Evolutionary conservation across 2,113 vertebrate genomes (phyloP), one percentile per base, ranked within the genome.

Genomic region (Percopsis transmontana): DNA sequence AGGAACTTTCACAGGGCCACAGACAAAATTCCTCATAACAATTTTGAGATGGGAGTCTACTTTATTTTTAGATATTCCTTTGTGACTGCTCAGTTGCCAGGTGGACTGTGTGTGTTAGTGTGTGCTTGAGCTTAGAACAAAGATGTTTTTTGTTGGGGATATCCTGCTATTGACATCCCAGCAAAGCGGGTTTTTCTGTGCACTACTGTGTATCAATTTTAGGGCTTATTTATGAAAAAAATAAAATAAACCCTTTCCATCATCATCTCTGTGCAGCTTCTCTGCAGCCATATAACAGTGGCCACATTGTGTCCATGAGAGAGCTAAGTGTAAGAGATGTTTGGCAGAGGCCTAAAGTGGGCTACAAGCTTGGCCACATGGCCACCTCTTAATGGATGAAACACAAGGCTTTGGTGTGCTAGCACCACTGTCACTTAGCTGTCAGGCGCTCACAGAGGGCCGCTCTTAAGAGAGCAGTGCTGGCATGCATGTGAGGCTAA

Each of bases 361-460:
- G 27, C 1, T 33, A 44, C 21, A 59, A 21, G 73, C 47, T 70
- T 19, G 15, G 64, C 66, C 68, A 77, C 70, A 74, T 56, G 59
- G 77, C 77, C 70, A 58, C 70, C 71, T 77, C 76, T 70, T 87
- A 82, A 86, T 83, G 76, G 68, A 74, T 61, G 78, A 82, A 90
- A 88, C 81, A 74, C 64, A 78, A 80, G 84, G 62, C 80, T 85
- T 80, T 84, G 81, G 77, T 77, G 79, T 81, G 80, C 82, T 86
- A 64, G 74, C 81, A 48, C 69, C 67, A 77, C 72, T 70, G 77
- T 81, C 74, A 57, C 82, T 86, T 73, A 45, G 62, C 81, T 75
- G 73, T 62, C 84, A 73, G 60, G 77, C 54, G 75, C 73, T 63
- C 79, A 20, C 58, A 47, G 66, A 66, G 80, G 66, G 68, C 56